Evolutionary conservation across 2,888 invertebrate species (phyloP).

Genomic region (Allolobophora icterica): DNA sequence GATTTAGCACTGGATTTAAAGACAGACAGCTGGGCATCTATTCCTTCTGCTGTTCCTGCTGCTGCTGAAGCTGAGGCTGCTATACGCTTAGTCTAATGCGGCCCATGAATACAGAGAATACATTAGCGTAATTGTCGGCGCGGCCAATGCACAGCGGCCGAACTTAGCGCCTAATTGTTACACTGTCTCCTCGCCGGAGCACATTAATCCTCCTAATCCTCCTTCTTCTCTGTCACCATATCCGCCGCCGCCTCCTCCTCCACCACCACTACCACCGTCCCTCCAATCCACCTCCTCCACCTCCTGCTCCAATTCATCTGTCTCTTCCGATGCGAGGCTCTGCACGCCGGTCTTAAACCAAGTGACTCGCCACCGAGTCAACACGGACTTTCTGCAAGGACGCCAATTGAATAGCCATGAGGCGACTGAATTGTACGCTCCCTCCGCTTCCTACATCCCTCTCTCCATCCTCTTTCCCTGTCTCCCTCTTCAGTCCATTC

Average conservation of each 20-base stretch:
- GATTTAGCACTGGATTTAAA: background rate
- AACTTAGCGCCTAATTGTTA: slow-evolving; percentile 23
- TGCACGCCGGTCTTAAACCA: background rate
- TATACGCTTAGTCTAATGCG: background rate
- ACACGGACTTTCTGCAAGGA: background rate
- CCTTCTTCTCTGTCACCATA: slow-evolving; percentile 21
- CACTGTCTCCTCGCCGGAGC: background rate
- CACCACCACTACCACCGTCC: too few species aligned
- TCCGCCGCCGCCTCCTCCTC: background rate
- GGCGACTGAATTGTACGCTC: background rate
- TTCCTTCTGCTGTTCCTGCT: background rate
- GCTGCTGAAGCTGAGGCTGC: background rate
- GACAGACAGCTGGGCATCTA: background rate
- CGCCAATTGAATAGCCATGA: background rate
- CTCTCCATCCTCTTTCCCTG: background rate
- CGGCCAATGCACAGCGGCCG: background rate
- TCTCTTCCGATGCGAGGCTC: background rate
- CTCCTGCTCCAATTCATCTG: background rate
- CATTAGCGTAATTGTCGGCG: slow-evolving; percentile 14
- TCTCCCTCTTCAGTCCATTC: too few species aligned
- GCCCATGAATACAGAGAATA: slow-evolving; percentile 26
- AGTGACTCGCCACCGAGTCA: background rate
- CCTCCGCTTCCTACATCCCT: background rate
- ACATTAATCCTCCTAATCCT: slow-evolving; percentile 26
- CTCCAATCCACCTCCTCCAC: background rate